Conservation (phyloP, 2,113 vertebrate species). For the Diphyllodes magnificus region DNA sequence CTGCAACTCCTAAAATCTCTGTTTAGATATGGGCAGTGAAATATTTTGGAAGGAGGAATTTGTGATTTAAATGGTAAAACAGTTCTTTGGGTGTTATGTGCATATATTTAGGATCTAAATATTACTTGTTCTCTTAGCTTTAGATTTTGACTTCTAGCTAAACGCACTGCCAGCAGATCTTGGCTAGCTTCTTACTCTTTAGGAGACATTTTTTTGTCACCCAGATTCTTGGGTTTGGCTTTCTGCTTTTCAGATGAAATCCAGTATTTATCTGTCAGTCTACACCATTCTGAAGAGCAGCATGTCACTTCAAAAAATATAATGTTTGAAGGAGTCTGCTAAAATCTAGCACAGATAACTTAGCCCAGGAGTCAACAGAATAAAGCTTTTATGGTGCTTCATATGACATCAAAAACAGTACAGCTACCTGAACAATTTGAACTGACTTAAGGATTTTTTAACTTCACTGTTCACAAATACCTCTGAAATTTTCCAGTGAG, state of each 20-base stretch:
- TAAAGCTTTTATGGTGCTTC: background rate
- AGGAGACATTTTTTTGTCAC: background rate
- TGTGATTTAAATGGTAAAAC: background rate
- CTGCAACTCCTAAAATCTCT: background rate
- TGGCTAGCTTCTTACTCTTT: background rate
- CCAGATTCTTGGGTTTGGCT: background rate
- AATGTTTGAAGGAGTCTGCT: background rate
- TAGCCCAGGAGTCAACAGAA: background rate
- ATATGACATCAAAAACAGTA: background rate
- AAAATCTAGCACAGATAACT: background rate
- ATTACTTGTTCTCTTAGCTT: background rate
- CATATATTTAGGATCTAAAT: background rate
- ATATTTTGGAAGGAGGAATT: background rate
- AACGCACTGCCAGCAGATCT: background rate
- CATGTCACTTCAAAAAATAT: background rate
- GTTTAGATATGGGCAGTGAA: background rate
- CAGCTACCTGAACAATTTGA: background rate
- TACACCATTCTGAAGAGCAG: background rate
- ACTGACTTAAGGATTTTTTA: background rate
- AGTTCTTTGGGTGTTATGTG: background rate
- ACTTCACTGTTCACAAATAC: background rate
- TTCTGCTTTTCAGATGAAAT: background rate
- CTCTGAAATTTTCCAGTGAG: background rate
- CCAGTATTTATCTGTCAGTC: background rate
- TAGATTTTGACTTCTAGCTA: background rate